These are phyloP conservation scores for Propithecus deckenii DNA, from an alignment of 2,797 vertebrate genomes.

Conservation along the genomic window DNA sequence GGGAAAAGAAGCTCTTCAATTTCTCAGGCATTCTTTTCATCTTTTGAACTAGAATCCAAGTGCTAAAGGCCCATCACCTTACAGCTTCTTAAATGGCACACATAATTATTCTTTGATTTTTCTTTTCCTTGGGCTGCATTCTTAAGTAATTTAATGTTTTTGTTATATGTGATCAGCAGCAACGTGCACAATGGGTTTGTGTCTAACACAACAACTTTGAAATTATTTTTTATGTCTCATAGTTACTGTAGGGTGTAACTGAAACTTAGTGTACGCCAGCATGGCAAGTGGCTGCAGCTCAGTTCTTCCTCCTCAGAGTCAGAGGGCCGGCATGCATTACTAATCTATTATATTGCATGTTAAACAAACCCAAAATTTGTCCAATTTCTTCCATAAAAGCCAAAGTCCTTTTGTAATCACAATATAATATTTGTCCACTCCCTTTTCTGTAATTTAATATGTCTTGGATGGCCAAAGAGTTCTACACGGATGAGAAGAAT, in stretches of 20 bases:
- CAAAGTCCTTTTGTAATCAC: slow-evolving; percentile 67
- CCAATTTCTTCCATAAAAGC: slow-evolving; percentile 66
- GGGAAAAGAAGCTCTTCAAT: background rate
- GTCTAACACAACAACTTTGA: slow-evolving; percentile 42
- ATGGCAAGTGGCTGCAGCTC: slow-evolving; percentile 50
- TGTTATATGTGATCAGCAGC: slow-evolving; percentile 35
- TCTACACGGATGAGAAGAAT: background rate
- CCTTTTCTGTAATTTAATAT: slow-evolving; percentile 63
- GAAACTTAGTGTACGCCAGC: background rate
- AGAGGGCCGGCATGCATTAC: slow-evolving; percentile 52
- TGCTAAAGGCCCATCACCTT: slow-evolving; percentile 16
- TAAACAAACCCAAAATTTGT: slow-evolving; percentile 59
- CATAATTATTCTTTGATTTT: slow-evolving; percentile 48
- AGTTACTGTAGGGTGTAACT: slow-evolving; percentile 70
- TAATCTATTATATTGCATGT: slow-evolving; percentile 61
- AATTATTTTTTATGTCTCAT: slow-evolving; percentile 60
- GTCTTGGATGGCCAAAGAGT: background rate
- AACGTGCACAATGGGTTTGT: background rate
- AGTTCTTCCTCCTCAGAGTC: slow-evolving; percentile 52
- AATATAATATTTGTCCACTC: slow-evolving; percentile 53
- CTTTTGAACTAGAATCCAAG: slow-evolving; percentile 62
- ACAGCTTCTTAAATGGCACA: slow-evolving; percentile 58
- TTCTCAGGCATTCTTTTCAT: slow-evolving; percentile 8
- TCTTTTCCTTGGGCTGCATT: slow-evolving; percentile 34
- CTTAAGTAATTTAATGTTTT: slow-evolving; percentile 56